Conservation (phyloP, 2,113 vertebrate species). For the Albula glossodonta region DNA sequence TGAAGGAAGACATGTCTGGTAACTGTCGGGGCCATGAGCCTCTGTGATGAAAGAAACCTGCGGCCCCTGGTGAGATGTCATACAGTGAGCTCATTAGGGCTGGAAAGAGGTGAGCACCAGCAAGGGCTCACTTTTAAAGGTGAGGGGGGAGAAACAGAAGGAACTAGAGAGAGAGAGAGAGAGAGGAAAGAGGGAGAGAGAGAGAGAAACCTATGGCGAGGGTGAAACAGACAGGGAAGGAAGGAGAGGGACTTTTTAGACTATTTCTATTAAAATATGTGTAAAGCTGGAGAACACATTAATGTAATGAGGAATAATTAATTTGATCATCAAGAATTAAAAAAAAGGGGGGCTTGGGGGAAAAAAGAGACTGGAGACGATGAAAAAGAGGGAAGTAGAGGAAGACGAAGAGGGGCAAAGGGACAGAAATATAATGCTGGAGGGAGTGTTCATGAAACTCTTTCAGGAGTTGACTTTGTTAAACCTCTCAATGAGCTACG, state of each 20-base stretch:
- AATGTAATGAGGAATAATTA: too few relatives aligned
- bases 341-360: conserved; percentile 46
- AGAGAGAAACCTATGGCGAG: not conserved
- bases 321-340: too few relatives aligned
- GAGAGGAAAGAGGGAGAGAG: conserved; percentile 31
- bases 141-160: conserved; percentile 55
- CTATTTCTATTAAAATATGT: conserved; percentile 46
- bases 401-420: too few relatives aligned
- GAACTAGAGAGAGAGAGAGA: conserved; percentile 26
- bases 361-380: not conserved
- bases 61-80: not conserved
- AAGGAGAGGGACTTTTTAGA: conserved; percentile 11
- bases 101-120: not conserved
- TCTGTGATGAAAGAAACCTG: not conserved
- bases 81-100: not conserved
- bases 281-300: too few relatives aligned
- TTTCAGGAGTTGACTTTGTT: not conserved
- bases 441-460: too few relatives aligned
- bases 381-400: not conserved
- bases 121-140: not conserved
- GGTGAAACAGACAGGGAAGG: not conserved
- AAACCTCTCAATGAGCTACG: not conserved
- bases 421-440: too few relatives aligned
- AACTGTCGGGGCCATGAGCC: not conserved
- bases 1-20: not conserved